Conservation (phyloP, 2,888 invertebrate genomes). For the Diarsia dahlii region DNA sequence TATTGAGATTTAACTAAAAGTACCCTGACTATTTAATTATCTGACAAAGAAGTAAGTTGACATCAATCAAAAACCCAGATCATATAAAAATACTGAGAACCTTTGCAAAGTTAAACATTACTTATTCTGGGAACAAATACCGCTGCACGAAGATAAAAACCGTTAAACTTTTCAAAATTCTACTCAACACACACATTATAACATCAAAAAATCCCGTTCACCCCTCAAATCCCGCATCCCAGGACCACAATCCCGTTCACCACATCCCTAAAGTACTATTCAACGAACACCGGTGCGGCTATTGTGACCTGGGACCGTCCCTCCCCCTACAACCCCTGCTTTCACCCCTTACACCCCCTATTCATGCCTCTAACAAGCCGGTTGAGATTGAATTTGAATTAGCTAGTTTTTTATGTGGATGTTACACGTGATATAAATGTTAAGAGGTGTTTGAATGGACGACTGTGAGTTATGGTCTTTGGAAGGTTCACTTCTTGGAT, state of each 20-base stretch:
- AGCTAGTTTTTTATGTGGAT: slow-evolving; percentile 65
- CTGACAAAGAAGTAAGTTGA: not conserved
- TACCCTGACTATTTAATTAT: not conserved
- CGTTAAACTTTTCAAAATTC: not conserved
- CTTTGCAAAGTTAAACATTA: not conserved
- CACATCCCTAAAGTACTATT: slow-evolving; percentile 59
- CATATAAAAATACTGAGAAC: not conserved
- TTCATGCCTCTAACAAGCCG: slow-evolving; percentile 67
- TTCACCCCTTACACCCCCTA: slow-evolving; percentile 27
- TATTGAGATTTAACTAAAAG: not conserved
- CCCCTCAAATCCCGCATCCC: slow-evolving; percentile 24
- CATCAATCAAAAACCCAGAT: not conserved
- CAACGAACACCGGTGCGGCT: slow-evolving; percentile 57
- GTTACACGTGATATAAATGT: slow-evolving; percentile 50
- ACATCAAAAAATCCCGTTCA: not conserved
- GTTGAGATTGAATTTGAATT: slow-evolving; percentile 69
- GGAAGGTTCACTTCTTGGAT: slow-evolving; percentile 26
- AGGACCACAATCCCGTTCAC: slow-evolving; percentile 21
- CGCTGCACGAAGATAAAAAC: not conserved
- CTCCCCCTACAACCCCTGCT: slow-evolving; percentile 10
- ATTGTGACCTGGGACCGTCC: slow-evolving; percentile 64
- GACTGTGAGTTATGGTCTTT: slow-evolving; percentile 24
- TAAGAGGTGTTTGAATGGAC: slow-evolving; percentile 8
- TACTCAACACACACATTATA: not conserved
- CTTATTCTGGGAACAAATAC: not conserved